Conservation (phyloP, 2,113 vertebrate genomes). For the Hucho hucho region DNA sequence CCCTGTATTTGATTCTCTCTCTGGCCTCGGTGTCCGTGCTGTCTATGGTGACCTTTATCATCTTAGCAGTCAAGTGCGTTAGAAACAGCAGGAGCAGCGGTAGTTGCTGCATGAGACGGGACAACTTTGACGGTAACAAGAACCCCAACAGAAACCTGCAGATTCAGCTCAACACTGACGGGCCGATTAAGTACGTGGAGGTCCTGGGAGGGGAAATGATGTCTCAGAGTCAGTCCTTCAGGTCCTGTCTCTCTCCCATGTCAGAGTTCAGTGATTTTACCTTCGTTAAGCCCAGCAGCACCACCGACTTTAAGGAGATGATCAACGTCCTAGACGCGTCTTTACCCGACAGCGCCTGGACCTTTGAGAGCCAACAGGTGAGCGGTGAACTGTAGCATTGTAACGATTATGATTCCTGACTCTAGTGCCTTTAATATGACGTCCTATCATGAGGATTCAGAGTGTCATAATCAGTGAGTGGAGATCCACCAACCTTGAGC, state of each 20-base stretch:
- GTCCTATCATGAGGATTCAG: too few species aligned
- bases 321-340: conserved; percentile 58
- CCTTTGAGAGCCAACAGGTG: conserved; percentile 63
- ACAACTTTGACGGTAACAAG: conserved; percentile 66
- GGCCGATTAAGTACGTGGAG: conserved; percentile 90
- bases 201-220: conserved; percentile 83
- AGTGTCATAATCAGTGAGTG: too few species aligned
- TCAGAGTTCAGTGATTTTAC: conserved; percentile 84
- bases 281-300: conserved; percentile 75
- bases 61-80: conserved; percentile 54
- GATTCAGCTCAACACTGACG: conserved; percentile 80
- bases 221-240: conserved; percentile 81
- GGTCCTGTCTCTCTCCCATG: conserved; percentile 81
- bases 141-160: conserved; percentile 85
- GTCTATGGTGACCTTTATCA: conserved; percentile 54
- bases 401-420: too few species aligned
- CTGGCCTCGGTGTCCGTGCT: conserved; percentile 66
- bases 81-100: conserved; percentile 47
- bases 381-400: conserved; percentile 6
- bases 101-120: conserved; percentile 67
- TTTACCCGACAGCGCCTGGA: conserved; percentile 60
- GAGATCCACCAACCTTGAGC: too few species aligned
- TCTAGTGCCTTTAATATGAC: too few species aligned
- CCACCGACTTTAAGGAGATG: conserved; percentile 56
- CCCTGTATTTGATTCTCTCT: conserved; percentile 83